Evolutionary conservation across 2,888 invertebrate genomes (phyloP).

Genomic region (Ormyrus pomaceus): DNA sequence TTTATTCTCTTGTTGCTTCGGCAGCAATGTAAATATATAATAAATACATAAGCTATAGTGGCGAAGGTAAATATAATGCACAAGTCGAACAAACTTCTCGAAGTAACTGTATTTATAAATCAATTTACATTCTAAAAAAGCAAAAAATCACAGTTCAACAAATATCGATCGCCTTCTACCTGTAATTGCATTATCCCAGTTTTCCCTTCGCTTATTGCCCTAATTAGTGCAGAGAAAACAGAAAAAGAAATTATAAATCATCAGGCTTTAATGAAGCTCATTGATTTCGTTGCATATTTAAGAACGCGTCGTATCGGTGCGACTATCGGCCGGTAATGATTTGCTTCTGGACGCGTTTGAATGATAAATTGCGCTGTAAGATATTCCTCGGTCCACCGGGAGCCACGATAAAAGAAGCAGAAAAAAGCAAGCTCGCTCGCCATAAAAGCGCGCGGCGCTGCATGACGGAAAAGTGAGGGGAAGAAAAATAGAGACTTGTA

Average conservation of each 20-base stretch:
- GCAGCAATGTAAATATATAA: too few species aligned
- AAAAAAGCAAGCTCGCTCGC: constrained; percentile 20
- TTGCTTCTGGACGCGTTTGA: constrained; percentile 42
- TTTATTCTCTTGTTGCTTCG: too few species aligned
- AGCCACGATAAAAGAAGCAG: constrained; percentile 47
- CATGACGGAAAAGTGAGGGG: constrained; percentile 33
- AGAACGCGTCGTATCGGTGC: too few species aligned
- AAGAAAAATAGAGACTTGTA: constrained; percentile 62
- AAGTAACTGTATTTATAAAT: constrained; percentile 19
- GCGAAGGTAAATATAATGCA: constrained; percentile 45
- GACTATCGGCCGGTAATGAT: constrained; percentile 31
- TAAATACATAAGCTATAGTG: constrained; percentile 16
- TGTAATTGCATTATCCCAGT: neutral
- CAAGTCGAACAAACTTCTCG: constrained; percentile 43
- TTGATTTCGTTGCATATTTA: too few species aligned
- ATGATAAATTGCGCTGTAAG: constrained; percentile 57
- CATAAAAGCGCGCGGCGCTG: constrained; percentile 22
- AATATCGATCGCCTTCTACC: constrained; percentile 13
- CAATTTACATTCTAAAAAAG: constrained; percentile 23
- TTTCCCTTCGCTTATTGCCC: constrained; percentile 17
- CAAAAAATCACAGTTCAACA: neutral
- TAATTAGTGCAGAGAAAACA: too few species aligned
- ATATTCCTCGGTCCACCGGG: constrained; percentile 69
- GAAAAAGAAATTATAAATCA: too few species aligned
- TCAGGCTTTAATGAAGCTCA: too few species aligned